Base-by-base conservation (phyloP, 2,797 vertebrate species). In the Premnoplex brunnescens region DNA sequence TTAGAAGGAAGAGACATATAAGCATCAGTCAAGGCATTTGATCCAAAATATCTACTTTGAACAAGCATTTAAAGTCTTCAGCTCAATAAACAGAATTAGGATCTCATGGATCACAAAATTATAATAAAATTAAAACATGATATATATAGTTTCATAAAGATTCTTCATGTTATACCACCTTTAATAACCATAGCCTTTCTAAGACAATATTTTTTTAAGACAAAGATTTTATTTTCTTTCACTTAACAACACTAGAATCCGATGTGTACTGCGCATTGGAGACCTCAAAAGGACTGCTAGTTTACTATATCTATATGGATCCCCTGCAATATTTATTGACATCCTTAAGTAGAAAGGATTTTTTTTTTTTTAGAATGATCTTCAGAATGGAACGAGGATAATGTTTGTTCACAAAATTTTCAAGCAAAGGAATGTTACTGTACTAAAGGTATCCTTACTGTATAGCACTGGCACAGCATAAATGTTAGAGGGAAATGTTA, bases 161-260 rank as follows among this genome's bases (percentile, higher is more conserved):
- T 88, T 95, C 88, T 86, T 92, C 49, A 24, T 88, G 63, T 87
- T 91, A 43, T 83, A 83, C 46, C 16, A 22, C 44, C 60, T 91
- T 36, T 41, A 62, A 60, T 81, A 41, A 41, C 44, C 32, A 36
- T 66, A 77, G 19, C 15, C 20, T 56, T 91, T 92, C 32, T 64
- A 91, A 90, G 60, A 64, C 30, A 72, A 41, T 67, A 85, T 62
- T 69, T 95, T 97, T 90, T 80, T 60, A 94, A 85, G 63, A 95
- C 76, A 90, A 48, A 96, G 91, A 66, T 93, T 96, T 85, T 97
- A 69, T 96, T 95, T 95, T 86, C 55, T 95, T 93, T 93, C 84
- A 94, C 44, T 96, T 96, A 89, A 51, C 71, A 96, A 80, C 59
- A 91, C 67, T 89, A 91, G 34, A 76, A 62, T 86, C 27, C 94